Evolutionary conservation across 2,797 vertebrate species (phyloP).

Genomic region (Falco biarmicus): DNA sequence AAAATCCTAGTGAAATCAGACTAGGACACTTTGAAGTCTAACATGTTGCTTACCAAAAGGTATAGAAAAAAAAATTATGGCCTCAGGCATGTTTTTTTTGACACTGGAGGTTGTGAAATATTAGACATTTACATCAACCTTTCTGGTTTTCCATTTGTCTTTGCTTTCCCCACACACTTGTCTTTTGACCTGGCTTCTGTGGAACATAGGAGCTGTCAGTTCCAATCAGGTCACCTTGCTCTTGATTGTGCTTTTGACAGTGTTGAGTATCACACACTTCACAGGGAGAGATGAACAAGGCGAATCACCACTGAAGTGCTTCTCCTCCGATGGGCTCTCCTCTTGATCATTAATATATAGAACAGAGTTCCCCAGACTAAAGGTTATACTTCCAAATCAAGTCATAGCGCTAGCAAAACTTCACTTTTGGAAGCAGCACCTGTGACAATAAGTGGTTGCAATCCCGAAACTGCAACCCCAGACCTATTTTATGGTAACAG

Average conservation of each 20-base stretch:
- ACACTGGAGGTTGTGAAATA: constrained; percentile 2
- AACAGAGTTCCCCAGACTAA: neutral
- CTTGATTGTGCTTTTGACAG: constrained; percentile 37
- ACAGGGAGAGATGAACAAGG: neutral
- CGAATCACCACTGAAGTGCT: neutral
- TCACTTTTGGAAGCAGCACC: neutral
- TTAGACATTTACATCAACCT: constrained; percentile 33
- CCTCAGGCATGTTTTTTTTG: neutral
- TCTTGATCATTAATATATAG: neutral
- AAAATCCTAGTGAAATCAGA: neutral
- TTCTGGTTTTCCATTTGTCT: constrained; percentile 47
- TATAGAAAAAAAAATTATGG: neutral
- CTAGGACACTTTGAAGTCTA: neutral
- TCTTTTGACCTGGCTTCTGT: constrained; percentile 63
- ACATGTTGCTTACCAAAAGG: neutral
- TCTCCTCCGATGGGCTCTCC: neutral
- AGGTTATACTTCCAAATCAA: neutral
- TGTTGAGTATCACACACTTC: neutral
- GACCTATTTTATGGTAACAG: neutral
- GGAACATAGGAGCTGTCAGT: constrained; percentile 55
- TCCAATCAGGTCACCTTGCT: constrained; percentile 12
- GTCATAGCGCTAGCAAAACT: neutral
- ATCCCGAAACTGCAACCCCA: neutral
- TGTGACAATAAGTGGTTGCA: neutral
- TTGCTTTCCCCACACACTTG: constrained; percentile 37